Percentiles rank a stretch among this genome's conserved stretches.
Conservation (phyloP, 1,140 invertebrate species). For the Ruditapes philippinarum region DNA sequence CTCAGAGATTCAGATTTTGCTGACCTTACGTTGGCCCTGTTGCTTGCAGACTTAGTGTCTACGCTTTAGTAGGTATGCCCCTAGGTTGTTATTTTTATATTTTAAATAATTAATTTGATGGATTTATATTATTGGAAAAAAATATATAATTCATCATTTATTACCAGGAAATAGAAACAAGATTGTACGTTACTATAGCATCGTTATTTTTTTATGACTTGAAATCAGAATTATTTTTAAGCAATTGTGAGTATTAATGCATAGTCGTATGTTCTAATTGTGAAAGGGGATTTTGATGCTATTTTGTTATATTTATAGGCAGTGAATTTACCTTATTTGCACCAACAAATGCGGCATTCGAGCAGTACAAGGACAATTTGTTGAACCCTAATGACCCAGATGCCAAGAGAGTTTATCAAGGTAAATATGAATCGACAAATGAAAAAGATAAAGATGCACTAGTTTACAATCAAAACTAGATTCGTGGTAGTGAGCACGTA, state of each 20-base stretch:
- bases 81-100: not conserved
- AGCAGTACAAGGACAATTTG: not conserved
- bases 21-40: conserved; percentile 34
- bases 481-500: too few relatives aligned
- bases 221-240: too few relatives aligned
- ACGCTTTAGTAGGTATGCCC: conserved; percentile 14
- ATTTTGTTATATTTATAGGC: not conserved
- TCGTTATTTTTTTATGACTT: too few relatives aligned
- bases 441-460: too few relatives aligned
- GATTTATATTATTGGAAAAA: not conserved
- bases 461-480: too few relatives aligned
- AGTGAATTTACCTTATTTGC: conserved; percentile 39
- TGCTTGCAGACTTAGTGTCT: conserved; percentile 19
- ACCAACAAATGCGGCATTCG: conserved; percentile 39
- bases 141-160: too few relatives aligned
- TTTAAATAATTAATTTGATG: not conserved
- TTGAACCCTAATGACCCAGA: not conserved
- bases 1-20: conserved; percentile 20
- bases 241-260: too few relatives aligned
- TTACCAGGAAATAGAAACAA: too few relatives aligned
- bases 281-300: too few relatives aligned
- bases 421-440: not conserved
- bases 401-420: conserved; percentile 25
- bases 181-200: too few relatives aligned
- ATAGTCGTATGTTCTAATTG: too few relatives aligned